phyloP scores from a whole-genome alignment of 2,113 vertebrate genomes.

The Zootoca vivipara region DNA sequence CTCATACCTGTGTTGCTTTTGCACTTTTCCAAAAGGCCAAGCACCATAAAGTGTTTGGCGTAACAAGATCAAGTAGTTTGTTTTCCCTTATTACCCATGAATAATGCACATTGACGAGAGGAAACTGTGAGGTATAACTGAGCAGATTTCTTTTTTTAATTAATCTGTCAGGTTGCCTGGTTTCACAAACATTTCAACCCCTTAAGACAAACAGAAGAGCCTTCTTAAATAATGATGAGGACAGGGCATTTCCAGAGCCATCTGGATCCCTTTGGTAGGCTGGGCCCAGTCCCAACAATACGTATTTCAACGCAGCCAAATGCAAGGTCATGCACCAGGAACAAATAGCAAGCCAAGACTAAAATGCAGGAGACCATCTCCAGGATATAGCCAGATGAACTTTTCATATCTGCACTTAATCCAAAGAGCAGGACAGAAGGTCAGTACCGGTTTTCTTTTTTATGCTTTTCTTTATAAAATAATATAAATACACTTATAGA shows the following conservation, averaged over 20 bases:
- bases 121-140: conserved; percentile 21
- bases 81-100: conserved; percentile 17
- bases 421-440: not conserved
- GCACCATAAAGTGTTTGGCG: not conserved
- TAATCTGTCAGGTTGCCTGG: conserved; percentile 21
- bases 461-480: too few species aligned
- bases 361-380: not conserved
- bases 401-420: not conserved
- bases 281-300: conserved; percentile 8
- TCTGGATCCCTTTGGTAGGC: conserved; percentile 15
- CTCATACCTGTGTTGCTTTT: not conserved
- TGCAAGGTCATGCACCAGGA: conserved; percentile 17
- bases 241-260: conserved; percentile 9
- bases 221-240: conserved; percentile 36
- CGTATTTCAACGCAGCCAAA: conserved; percentile 5
- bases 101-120: conserved; percentile 11
- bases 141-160: conserved; percentile 34
- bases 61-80: conserved; percentile 16
- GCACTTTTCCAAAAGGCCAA: not conserved
- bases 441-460: too few species aligned
- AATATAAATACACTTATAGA: too few species aligned
- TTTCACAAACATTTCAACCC: conserved; percentile 31
- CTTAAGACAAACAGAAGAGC: conserved; percentile 22
- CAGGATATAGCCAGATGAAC: not conserved
- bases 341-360: not conserved